Conservation (phyloP, 2,888 invertebrate species). For the Linnaemya vulpina region DNA sequence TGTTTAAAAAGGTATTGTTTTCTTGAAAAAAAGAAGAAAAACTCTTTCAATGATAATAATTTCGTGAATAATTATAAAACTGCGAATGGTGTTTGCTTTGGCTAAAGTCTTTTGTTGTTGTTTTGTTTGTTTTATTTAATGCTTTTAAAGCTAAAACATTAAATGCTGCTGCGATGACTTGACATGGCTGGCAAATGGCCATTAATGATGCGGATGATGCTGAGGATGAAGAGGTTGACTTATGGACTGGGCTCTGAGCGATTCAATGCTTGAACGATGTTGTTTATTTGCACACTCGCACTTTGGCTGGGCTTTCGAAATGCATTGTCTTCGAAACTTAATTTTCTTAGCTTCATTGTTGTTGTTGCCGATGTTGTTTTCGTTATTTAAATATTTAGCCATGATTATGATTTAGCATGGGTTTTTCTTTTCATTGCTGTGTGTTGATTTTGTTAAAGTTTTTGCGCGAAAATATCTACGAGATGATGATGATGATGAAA, state of each 20-base stretch:
- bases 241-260: conserved; percentile 38
- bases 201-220: conserved; percentile 24
- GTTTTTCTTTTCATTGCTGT: conserved; percentile 37
- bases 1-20: conserved; percentile 58
- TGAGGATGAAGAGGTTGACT: conserved; percentile 26
- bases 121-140: background rate
- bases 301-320: conserved; percentile 4
- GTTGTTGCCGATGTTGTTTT: background rate
- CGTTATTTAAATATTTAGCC: conserved; percentile 52
- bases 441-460: conserved; percentile 5
- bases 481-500: conserved; percentile 8
- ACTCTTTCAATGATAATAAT: conserved; percentile 49
- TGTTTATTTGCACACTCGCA: background rate
- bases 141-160: conserved; percentile 30
- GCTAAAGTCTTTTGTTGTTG: background rate
- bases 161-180: conserved; percentile 54
- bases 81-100: conserved; percentile 23
- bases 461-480: conserved; percentile 17
- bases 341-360: conserved; percentile 30
- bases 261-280: conserved; percentile 24
- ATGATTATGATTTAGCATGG: conserved; percentile 58
- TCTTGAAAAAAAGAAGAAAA: conserved; percentile 30
- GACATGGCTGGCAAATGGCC: conserved; percentile 47
- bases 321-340: conserved; percentile 19
- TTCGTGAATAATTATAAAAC: conserved; percentile 49